phyloP scores from a whole-genome alignment of 2,797 vertebrate genomes.

The Sebastes hubbsi region DNA sequence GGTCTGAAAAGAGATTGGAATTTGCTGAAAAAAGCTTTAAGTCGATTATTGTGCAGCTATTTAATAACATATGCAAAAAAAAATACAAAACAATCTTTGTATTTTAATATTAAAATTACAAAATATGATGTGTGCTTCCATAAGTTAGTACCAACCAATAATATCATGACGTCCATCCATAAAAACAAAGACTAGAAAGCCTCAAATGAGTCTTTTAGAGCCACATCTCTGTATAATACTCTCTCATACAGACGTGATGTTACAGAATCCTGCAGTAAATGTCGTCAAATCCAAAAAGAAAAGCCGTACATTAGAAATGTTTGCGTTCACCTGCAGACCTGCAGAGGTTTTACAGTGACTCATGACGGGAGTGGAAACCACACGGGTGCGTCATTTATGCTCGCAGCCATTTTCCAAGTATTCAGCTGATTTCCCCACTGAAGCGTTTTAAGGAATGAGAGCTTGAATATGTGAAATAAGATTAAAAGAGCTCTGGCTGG shows the following conservation, averaged over 20 bases:
- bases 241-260: background rate
- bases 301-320: background rate
- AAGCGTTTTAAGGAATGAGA: background rate
- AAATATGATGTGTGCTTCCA: too few species aligned
- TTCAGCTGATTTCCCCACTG: background rate
- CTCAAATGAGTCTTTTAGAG: background rate
- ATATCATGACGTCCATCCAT: too few species aligned
- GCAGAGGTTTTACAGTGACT: background rate
- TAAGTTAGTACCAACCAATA: too few species aligned
- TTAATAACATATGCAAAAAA: too few species aligned
- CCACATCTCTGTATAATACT: too few species aligned
- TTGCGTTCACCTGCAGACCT: background rate
- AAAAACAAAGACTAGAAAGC: too few species aligned
- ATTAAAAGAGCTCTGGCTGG: background rate
- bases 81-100: too few species aligned
- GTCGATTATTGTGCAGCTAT: too few species aligned
- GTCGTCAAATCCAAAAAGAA: background rate
- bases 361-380: background rate
- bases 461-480: slow-evolving; percentile 9
- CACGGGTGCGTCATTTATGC: background rate
- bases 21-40: too few species aligned
- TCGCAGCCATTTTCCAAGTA: background rate
- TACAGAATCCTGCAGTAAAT: background rate
- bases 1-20: too few species aligned
- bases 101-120: too few species aligned